Conservation (phyloP, 1,140 invertebrate genomes). For the Phenacoccus solenopsis region DNA sequence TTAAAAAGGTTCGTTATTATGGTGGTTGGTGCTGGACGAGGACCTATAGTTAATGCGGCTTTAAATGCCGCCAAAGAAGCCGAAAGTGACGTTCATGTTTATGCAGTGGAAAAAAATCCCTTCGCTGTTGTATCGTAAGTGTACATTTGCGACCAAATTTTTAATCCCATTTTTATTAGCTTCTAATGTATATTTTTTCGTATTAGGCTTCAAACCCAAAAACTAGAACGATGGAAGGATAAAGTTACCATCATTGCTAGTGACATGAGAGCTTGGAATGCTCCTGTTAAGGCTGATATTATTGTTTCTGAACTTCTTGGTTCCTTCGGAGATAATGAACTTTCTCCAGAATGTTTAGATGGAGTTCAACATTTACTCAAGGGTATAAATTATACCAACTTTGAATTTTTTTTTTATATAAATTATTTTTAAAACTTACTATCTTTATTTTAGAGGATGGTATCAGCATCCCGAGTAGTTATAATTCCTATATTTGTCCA, state of each 20-base stretch:
- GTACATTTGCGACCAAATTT: slow-evolving; percentile 19
- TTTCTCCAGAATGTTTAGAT: slow-evolving; percentile 96
- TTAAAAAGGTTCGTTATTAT: slow-evolving; percentile 54
- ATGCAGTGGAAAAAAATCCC: slow-evolving; percentile 96
- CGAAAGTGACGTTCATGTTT: slow-evolving; percentile 54
- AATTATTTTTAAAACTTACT: background rate
- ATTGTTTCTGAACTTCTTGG: slow-evolving; percentile 91
- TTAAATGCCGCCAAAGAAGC: slow-evolving; percentile 64
- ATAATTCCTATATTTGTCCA: slow-evolving; percentile 83
- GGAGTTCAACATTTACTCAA: slow-evolving; percentile 81
- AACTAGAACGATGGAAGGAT: slow-evolving; percentile 68
- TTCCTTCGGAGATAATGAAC: slow-evolving; percentile 97
- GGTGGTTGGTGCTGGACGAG: slow-evolving; percentile 90
- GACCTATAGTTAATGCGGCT: slow-evolving; percentile 76
- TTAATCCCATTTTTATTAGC: too few species aligned
- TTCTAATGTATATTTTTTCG: background rate
- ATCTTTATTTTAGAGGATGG: slow-evolving; percentile 59
- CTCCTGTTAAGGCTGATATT: slow-evolving; percentile 78
- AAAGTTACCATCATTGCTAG: slow-evolving; percentile 59
- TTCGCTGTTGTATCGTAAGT: slow-evolving; percentile 81
- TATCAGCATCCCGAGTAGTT: slow-evolving; percentile 81
- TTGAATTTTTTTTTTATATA: slow-evolving; percentile 20
- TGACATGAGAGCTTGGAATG: slow-evolving; percentile 82
- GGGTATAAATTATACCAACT: slow-evolving; percentile 36
- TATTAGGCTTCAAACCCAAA: slow-evolving; percentile 53